Conservation (phyloP, 1,140 invertebrate genomes). For the Frieseomelitta varia region DNA sequence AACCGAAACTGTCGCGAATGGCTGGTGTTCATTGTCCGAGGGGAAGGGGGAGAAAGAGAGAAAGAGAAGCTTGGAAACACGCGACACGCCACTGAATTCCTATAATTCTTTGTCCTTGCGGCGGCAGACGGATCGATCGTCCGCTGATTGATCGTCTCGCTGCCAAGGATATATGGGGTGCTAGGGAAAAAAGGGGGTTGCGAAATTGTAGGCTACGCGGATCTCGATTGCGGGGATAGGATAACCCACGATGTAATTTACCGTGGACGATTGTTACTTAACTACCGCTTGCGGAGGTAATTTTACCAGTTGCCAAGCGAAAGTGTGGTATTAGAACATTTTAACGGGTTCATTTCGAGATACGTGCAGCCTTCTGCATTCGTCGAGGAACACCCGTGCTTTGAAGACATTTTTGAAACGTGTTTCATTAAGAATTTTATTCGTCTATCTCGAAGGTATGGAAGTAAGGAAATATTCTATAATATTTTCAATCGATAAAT, state of each 20-base stretch:
- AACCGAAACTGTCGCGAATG: conserved; percentile 5
- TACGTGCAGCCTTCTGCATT: neutral
- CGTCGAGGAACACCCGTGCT: neutral
- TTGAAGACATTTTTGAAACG: neutral
- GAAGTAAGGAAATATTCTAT: no score
- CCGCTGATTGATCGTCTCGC: conserved; percentile 7
- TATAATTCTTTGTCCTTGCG: conserved; percentile 24
- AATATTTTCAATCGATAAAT: no score
- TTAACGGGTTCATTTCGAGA: conserved; percentile 2
- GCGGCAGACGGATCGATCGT: conserved; percentile 16
- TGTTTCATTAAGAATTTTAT: neutral
- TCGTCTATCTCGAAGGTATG: no score
- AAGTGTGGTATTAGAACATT: neutral
- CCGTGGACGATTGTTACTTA: neutral
- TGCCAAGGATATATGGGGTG: neutral
- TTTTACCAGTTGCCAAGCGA: neutral
- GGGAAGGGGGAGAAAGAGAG: neutral
- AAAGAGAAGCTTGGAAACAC: neutral
- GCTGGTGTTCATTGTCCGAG: neutral
- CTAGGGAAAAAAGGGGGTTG: conserved; percentile 3
- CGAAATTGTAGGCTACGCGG: neutral
- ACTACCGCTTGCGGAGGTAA: neutral
- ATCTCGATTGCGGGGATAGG: conserved; percentile 4
- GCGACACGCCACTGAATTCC: conserved; percentile 8
- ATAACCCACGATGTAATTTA: neutral